A percentile compares a stretch with the other conserved stretches of the same genome.
Conservation (phyloP, 2,113 vertebrate genomes). For the Poecile atricapillus region DNA sequence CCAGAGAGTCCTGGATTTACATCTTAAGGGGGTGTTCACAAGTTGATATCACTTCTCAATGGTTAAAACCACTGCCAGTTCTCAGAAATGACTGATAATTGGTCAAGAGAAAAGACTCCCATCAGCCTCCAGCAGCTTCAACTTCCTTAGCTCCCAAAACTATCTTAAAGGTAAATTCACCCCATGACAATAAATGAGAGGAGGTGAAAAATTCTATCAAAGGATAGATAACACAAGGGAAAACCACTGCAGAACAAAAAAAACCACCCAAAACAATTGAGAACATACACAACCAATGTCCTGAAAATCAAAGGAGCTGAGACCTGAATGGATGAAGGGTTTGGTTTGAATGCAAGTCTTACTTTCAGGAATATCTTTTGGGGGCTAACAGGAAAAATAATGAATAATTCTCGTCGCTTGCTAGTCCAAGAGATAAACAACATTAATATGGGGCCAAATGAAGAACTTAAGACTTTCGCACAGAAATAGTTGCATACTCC, state of each 20-base stretch:
- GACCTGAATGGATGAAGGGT: not conserved
- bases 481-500: not conserved
- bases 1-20: too few species aligned
- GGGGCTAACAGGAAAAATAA: not conserved
- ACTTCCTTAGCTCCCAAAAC: too few species aligned
- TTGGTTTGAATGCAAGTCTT: not conserved
- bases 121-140: too few species aligned
- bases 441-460: not conserved
- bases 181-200: too few species aligned
- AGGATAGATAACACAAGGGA: not conserved
- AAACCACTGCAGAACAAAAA: not conserved
- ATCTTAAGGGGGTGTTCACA: too few species aligned
- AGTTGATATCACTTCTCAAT: too few species aligned
- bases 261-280: not conserved
- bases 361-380: not conserved
- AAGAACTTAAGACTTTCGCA: not conserved
- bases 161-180: too few species aligned
- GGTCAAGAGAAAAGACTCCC: too few species aligned
- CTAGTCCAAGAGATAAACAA: not conserved
- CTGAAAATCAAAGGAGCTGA: not conserved
- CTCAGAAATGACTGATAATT: too few species aligned
- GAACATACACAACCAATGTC: not conserved
- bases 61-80: too few species aligned
- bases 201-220: not conserved
- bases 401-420: not conserved